Base-by-base conservation (phyloP, 2,888 invertebrate species). In the Drosophila flavopinicola region DNA sequence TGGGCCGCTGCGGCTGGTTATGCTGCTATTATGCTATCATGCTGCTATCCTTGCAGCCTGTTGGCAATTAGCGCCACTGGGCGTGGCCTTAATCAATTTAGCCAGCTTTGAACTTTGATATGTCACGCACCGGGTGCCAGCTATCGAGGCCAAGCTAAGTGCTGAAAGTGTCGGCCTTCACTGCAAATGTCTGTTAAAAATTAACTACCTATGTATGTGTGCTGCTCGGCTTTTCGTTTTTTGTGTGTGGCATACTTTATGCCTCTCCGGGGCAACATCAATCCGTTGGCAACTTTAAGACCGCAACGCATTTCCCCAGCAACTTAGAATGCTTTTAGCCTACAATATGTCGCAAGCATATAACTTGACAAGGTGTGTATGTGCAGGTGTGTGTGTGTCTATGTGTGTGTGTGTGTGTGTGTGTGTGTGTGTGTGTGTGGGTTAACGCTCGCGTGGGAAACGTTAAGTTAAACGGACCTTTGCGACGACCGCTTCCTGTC, bases 381-480 rank as follows among this genome's bases (percentile, higher is more conserved):
- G 48, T 13, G 45, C 54, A 32, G 48, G n/a, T 38, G 32, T 17
- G 13, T 51, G 23, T 38, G 25, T 27, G 39, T 47, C 20, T 20
- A 11, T 48, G 39, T 42, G 39, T 13, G 30, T 24, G 11, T 20
- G 38, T 51, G 39, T 25, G 13, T 29, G 32, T 33, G 29, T 32
- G n/a, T 30, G 23, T 56, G n/a, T 51, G 33, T 29, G 38, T 27
- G 53, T 47, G 64, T 33, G 13, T 13, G n/a, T 9, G 7, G 15
- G 73, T 69, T 69, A 64, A 58, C 45, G 70, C 64, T 58, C 86
- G 78, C 75, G 53, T 72, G 86, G 85, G 86, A 82, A 77, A 67
- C 85, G 84, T 86, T 82, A 86, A 75, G 68, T 83, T 84, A 86
- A 86, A 85, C 73, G 79, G 77, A 75, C 85, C 83, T 86, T 73